Base-by-base conservation (phyloP, 2,797 vertebrate genomes). In the Sternarchorhynchus goeldii region DNA sequence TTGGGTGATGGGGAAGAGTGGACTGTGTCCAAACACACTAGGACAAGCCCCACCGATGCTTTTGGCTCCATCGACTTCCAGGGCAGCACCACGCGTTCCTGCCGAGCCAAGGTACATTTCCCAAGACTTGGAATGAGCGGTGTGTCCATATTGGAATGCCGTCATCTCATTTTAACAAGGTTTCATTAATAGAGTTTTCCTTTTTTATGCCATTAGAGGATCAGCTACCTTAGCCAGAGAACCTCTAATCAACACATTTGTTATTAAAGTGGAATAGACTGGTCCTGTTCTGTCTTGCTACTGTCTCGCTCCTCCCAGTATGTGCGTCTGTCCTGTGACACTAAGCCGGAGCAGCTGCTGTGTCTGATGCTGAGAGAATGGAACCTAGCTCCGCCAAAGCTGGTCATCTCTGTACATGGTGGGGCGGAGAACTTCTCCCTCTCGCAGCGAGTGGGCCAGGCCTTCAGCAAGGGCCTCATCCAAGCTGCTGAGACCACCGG, bases 311-410 rank as follows among this genome's bases (percentile, higher is more conserved):
- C 82, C 70, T 89, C 82, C 2, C 89, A 99, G 97, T 99, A 95
- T 83, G 92, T 97, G 20, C 95, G 97, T 80, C 89, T 96, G 67
- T 96, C 96, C 39, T 96, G 95, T 31, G 96, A 99, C 73, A 94
- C 96, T 21, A 95, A 84, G 79, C 73, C 94, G 63, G 96, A 98
- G 76, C 90, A 91, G 16, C 82, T 99, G 20, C 87, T 97, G 77
- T 94, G 96, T 34, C 88, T 99, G 83, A 97, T 99, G 96, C 82
- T 96, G 85, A 93, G 88, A 84, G 96, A 98, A 87, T 99, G 97
- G 97, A 95, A 98, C 86, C 96, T 98, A 95, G 96, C 97, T 57
- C 89, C 94, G 82, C 97, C 97, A 64, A 99, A 98, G 85, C 89
- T 99, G 6, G 92, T 99, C 14, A 93, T 99, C 75, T 97, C 95